Percentiles rank a stretch among this genome's conserved stretches.
phyloP scores from a whole-genome alignment of 2,797 vertebrate species.

The Thamnophis elegans region DNA sequence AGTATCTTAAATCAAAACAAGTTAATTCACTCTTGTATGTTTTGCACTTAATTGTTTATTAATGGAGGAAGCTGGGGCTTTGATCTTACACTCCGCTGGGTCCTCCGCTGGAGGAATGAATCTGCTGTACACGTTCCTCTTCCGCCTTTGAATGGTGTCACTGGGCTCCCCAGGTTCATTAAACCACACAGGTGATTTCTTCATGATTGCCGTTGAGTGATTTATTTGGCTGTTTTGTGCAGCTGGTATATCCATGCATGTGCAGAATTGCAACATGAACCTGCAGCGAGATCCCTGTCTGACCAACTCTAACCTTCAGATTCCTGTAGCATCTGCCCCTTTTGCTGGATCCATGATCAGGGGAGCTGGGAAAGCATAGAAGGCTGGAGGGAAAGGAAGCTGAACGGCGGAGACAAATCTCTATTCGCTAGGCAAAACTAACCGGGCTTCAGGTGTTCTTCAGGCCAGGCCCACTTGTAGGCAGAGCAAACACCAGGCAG shows the following conservation, averaged over 20 bases:
- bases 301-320: neutral
- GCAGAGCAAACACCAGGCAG: neutral
- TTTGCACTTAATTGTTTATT: constrained; percentile 5
- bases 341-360: neutral
- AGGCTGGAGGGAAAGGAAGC: neutral
- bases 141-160: neutral
- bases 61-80: neutral
- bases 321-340: neutral
- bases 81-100: constrained; percentile 14
- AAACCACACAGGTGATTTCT: constrained; percentile 25
- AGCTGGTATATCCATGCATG: rapidly evolving
- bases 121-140: neutral
- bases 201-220: neutral
- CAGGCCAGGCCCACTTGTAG: neutral
- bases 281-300: too few relatives aligned
- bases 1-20: constrained; percentile 1
- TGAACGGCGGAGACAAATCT: neutral
- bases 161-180: constrained; percentile 20
- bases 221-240: neutral
- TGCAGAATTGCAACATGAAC: neutral
- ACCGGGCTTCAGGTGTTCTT: neutral
- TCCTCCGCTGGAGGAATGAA: neutral
- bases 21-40: neutral
- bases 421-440: neutral
- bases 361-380: neutral